These are phyloP conservation scores for Dipodomys merriami DNA, from an alignment of 2,113 vertebrate species.

Conservation along the genomic window DNA sequence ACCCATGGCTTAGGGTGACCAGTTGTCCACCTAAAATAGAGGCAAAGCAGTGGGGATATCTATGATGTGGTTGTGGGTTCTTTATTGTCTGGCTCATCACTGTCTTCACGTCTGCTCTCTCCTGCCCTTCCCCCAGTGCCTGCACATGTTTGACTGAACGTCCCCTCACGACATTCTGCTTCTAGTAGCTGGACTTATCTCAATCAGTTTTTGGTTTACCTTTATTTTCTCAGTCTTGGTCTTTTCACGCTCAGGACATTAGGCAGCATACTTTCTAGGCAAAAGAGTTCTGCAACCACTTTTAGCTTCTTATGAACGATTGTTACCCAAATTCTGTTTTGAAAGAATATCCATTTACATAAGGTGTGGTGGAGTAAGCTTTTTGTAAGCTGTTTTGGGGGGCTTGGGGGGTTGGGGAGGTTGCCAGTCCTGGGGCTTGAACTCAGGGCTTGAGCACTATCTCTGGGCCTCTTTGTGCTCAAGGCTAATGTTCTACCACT, in stretches of 20 bases:
- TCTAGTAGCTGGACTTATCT: not conserved
- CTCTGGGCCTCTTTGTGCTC: no score
- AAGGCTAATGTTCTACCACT: no score
- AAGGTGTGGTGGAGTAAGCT: conserved; percentile 25
- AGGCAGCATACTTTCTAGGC: conserved; percentile 6
- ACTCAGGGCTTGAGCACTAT: no score
- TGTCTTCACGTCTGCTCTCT: not conserved
- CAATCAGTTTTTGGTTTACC: not conserved
- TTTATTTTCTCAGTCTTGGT: not conserved
- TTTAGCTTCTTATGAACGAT: conserved; percentile 49
- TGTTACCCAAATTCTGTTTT: conserved; percentile 46
- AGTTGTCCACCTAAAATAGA: not conserved
- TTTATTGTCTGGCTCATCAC: not conserved
- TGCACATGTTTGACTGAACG: not conserved
- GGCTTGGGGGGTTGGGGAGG: no score
- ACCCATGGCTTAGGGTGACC: not conserved
- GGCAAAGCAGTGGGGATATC: not conserved
- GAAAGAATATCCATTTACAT: conserved; percentile 43
- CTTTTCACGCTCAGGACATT: conserved; percentile 17
- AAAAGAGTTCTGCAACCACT: conserved; percentile 43
- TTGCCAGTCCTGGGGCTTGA: no score
- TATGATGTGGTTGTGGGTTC: not conserved
- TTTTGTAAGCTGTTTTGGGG: no score
- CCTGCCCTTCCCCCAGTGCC: not conserved
- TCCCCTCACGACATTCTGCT: not conserved